Conservation (phyloP, 2,888 invertebrate genomes). For the Lasioglossum lativentre region DNA sequence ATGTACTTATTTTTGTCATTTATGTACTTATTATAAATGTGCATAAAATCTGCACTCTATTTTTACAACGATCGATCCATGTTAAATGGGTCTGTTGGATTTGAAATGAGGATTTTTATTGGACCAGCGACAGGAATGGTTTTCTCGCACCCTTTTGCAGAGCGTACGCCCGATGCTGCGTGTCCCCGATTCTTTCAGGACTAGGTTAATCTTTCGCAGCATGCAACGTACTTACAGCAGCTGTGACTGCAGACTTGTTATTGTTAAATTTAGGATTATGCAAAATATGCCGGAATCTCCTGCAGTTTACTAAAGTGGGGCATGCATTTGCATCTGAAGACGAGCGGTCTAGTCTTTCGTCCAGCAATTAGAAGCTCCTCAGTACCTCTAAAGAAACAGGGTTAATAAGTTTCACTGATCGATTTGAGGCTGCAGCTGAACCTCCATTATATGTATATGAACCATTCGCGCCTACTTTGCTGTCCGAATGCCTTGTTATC, state of each 20-base stretch:
- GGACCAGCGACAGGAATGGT: background rate
- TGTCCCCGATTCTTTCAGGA: conserved; percentile 69
- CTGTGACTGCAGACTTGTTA: conserved; percentile 69
- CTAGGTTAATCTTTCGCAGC: conserved; percentile 76
- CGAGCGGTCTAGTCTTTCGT: conserved; percentile 66
- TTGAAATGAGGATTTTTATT: background rate
- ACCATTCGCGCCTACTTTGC: background rate
- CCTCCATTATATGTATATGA: background rate
- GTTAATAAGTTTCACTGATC: conserved; percentile 15
- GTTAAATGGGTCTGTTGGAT: background rate
- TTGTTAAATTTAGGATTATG: conserved; percentile 78
- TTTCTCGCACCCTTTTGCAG: conserved; percentile 6
- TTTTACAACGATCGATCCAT: background rate
- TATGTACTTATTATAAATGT: background rate
- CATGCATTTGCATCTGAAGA: conserved; percentile 76
- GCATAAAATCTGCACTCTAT: background rate
- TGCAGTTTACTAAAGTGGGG: conserved; percentile 71
- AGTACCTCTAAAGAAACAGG: conserved; percentile 2
- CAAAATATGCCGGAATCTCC: conserved; percentile 71
- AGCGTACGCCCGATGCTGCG: conserved; percentile 30
- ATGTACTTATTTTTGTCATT: background rate
- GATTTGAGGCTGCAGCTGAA: background rate
- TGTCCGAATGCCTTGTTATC: background rate
- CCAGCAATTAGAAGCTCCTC: conserved; percentile 63
- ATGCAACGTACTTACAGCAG: conserved; percentile 64